Evolutionary conservation across 2,888 invertebrate species (phyloP).

Genomic region (Escarpia spicata): DNA sequence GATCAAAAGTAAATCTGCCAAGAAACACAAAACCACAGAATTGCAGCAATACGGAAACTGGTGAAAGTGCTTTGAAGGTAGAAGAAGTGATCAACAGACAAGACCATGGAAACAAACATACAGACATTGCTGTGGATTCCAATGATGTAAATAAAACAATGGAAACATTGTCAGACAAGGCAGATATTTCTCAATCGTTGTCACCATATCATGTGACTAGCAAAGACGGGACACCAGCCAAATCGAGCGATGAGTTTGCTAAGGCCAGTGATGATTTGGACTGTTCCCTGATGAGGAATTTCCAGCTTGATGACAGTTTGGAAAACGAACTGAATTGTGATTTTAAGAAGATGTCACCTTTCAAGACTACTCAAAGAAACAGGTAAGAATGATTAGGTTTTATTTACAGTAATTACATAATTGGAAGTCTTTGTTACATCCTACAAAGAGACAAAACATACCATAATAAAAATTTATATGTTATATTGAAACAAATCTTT

Average conservation of each 20-base stretch:
- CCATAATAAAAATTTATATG: too few relatives aligned
- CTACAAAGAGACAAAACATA: too few relatives aligned
- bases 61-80: not conserved
- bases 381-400: not conserved
- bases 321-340: not conserved
- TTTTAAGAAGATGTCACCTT: not conserved
- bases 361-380: not conserved
- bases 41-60: not conserved
- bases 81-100: not conserved
- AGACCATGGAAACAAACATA: not conserved
- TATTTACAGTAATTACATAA: too few relatives aligned
- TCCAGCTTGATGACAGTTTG: conserved; percentile 2
- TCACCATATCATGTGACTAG: not conserved
- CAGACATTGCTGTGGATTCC: not conserved
- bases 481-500: too few relatives aligned
- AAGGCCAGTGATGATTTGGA: not conserved
- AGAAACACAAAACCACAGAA: not conserved
- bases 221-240: not conserved
- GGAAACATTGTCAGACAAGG: not conserved
- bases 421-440: too few relatives aligned
- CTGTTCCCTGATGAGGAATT: not conserved
- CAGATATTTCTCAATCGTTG: not conserved
- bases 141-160: not conserved
- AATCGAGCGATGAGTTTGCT: not conserved
- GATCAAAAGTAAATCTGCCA: not conserved